Evolutionary conservation across 2,113 vertebrate genomes (phyloP).

Genomic region (Anhinga rufa): DNA sequence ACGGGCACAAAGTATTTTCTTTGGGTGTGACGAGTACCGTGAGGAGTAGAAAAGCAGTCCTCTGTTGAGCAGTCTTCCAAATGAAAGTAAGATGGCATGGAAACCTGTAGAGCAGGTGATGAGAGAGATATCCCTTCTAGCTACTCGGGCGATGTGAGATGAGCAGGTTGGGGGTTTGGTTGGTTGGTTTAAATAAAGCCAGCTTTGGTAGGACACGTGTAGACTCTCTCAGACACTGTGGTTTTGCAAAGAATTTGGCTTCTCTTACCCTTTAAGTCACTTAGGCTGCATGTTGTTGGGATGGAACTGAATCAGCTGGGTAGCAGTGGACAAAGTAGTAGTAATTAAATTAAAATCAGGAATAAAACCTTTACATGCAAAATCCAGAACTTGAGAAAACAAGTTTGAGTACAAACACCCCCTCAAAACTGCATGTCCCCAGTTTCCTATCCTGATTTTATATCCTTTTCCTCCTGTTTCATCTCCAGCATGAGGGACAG

Average conservation of each 20-base stretch:
- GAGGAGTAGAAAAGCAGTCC: neutral
- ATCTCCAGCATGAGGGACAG: neutral
- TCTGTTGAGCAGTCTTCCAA: neutral
- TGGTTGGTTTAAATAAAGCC: neutral
- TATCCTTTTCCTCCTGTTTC: neutral
- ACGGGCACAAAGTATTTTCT: neutral
- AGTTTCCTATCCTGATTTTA: neutral
- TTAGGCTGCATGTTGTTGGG: neutral
- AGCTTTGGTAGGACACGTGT: neutral
- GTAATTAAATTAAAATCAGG: constrained; percentile 19
- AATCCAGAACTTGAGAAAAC: neutral
- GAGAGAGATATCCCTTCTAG: neutral
- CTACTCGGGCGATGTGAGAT: neutral
- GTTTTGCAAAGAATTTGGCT: constrained; percentile 39
- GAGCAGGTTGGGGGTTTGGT: neutral
- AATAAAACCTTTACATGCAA: neutral
- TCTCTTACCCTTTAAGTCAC: neutral
- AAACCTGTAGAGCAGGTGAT: neutral
- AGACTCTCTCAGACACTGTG: neutral
- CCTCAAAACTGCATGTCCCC: neutral
- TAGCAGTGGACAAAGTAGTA: neutral
- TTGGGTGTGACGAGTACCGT: neutral
- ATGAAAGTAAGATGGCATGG: neutral
- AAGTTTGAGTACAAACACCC: neutral
- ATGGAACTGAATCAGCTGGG: neutral